Conservation (phyloP, 1,140 invertebrate genomes). For the Hycleus cichorii region DNA sequence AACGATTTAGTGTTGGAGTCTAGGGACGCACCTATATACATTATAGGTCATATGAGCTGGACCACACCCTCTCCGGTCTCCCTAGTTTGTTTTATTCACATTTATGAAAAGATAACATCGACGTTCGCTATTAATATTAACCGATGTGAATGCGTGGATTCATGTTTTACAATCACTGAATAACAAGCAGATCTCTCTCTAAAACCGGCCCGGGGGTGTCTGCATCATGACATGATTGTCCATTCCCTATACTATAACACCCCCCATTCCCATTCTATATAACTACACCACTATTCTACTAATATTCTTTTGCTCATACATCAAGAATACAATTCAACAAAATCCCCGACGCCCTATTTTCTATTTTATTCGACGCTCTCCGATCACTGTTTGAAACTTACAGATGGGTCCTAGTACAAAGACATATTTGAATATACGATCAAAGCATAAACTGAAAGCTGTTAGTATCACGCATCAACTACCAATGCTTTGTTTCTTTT, state of each 20-base stretch:
- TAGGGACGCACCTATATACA: slow-evolving; percentile 6
- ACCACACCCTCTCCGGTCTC: slow-evolving; percentile 5
- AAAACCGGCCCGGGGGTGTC: too few relatives aligned
- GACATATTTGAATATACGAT: slow-evolving; percentile 30
- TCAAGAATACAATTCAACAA: slow-evolving; percentile 6
- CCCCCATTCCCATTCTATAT: slow-evolving; percentile 1
- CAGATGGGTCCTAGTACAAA: slow-evolving; percentile 23
- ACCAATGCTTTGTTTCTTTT: slow-evolving; percentile 31
- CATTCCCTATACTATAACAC: neutral
- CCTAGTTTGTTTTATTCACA: slow-evolving; percentile 15
- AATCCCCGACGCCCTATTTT: slow-evolving; percentile 10
- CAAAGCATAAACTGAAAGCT: slow-evolving; percentile 19
- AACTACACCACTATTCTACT: neutral
- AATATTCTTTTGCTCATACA: slow-evolving; percentile 1
- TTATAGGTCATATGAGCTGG: slow-evolving; percentile 5
- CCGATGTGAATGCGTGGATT: slow-evolving; percentile 6
- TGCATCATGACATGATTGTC: too few relatives aligned
- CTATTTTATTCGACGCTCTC: slow-evolving; percentile 7
- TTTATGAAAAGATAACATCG: slow-evolving; percentile 14
- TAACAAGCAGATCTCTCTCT: slow-evolving; percentile 2
- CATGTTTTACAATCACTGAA: slow-evolving; percentile 11
- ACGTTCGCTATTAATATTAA: slow-evolving; percentile 10
- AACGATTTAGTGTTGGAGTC: neutral
- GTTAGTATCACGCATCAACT: slow-evolving; percentile 23
- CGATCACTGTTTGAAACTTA: slow-evolving; percentile 19